phyloP scores from a whole-genome alignment of 2,888 invertebrate genomes.

The Zaprionus obscuricornis region DNA sequence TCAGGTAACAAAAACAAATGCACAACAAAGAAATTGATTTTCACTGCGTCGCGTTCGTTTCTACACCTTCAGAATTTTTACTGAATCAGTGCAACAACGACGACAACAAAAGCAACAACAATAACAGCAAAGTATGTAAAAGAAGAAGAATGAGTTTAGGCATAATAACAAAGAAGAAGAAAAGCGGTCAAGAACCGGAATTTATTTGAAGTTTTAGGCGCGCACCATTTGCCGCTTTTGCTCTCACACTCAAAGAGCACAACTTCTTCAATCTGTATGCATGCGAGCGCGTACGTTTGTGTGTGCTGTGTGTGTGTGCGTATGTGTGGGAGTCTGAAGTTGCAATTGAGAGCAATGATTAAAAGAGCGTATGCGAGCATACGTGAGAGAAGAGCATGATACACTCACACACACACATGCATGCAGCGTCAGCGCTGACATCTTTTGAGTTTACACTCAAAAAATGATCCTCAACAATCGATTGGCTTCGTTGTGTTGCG shows the following conservation, averaged over 20 bases:
- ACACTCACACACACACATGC: not conserved
- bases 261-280: not conserved
- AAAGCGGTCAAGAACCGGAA: conserved; percentile 65
- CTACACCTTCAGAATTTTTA: conserved; percentile 56
- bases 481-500: too few species aligned
- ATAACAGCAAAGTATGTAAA: not conserved
- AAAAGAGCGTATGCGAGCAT: not conserved
- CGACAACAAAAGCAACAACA: conserved; percentile 5
- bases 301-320: not conserved
- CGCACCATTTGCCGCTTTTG: conserved; percentile 48
- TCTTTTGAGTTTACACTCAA: conserved; percentile 3
- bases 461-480: conserved; percentile 29
- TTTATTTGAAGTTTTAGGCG: conserved; percentile 65
- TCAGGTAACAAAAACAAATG: conserved; percentile 54
- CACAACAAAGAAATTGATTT: conserved; percentile 73
- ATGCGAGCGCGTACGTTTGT: not conserved
- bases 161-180: conserved; percentile 16
- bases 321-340: not conserved
- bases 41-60: conserved; percentile 53
- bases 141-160: conserved; percentile 24
- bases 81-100: conserved; percentile 63
- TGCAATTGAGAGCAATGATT: not conserved
- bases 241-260: conserved; percentile 13
- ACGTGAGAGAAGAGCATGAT: not conserved
- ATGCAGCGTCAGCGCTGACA: not conserved